Evolutionary conservation across 30 jellyfish, hydroid and myxozoan species (phyloP), one percentile per base, ranked within the genome.

Genomic region (Mastigias papua): DNA sequence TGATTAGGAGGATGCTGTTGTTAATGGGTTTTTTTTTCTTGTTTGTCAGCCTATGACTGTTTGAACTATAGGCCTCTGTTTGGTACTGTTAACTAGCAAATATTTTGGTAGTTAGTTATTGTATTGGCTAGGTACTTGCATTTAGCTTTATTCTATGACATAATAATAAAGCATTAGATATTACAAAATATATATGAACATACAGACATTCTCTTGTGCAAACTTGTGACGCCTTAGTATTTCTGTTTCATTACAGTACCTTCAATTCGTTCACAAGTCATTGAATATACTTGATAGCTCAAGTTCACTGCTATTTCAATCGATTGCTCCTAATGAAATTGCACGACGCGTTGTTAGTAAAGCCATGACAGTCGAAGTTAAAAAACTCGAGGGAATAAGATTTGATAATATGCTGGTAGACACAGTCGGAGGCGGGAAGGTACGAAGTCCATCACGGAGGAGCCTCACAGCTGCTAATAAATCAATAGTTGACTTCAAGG

Each of bases 361-460:
- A 37, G 37, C 91, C 19, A 16, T 81, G 28, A 63, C 91, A n/a
- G 73, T 81, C 13, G 91, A 81, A 21, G 9, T 81, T 28, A 65
- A 67, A 32, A 66, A 64, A 46, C 29, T 72, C 11, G 83, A 81
- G 42, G 76, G 22, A 0, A 48, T 30, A 4, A 34, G 76, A 20
- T 62, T 81, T 31, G 64, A 33, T 34, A 64, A 51, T 1, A 35
- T 23, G 32, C 20, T 6, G 3, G 22, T 81, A 20, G 34, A 46
- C 26, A 81, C 84, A 48, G 1, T 81, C 25, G 75, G 34, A 7
- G 84, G 84, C 25, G 91, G 84, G 7, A 58, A 27, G 35, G 1
- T 81, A 23, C 46, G 50, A 49, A 37, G 74, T 29, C 91, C 91
- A 0, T 37, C 91, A 21, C 35, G 34, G 16, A 81, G 42, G 25